Conservation (phyloP, 1,140 invertebrate genomes). For the Polypedilum pembai region DNA sequence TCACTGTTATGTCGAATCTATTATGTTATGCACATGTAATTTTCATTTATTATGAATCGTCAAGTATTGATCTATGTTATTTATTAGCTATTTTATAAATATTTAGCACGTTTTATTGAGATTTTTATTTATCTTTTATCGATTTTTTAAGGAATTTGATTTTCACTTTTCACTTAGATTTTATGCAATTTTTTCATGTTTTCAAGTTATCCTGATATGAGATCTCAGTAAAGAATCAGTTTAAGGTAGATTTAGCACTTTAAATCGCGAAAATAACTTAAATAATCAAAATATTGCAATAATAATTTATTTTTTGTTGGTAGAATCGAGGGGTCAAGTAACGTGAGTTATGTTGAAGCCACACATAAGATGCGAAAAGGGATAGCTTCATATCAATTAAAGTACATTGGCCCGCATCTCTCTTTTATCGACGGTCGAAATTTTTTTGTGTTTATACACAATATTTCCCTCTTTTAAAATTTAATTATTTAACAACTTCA, state of each 20-base stretch:
- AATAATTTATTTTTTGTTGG: slow-evolving; percentile 27
- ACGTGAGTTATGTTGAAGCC: slow-evolving; percentile 1
- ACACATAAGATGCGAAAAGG: not conserved
- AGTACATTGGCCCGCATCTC: not conserved
- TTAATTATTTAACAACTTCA: too few relatives aligned
- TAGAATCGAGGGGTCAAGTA: slow-evolving; percentile 24
- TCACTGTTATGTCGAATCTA: slow-evolving; percentile 15
- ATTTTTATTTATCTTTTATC: slow-evolving; percentile 27
- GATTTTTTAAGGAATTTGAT: slow-evolving; percentile 26
- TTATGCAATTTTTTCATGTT: slow-evolving; percentile 22
- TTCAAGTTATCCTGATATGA: slow-evolving; percentile 16
- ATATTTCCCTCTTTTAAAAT: not conserved
- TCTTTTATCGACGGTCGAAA: not conserved
- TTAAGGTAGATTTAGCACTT: slow-evolving; percentile 24
- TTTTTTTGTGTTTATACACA: not conserved
- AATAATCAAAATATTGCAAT: slow-evolving; percentile 22
- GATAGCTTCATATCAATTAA: not conserved
- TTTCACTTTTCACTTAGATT: slow-evolving; percentile 25
- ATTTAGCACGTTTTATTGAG: slow-evolving; percentile 27
- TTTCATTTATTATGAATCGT: not conserved
- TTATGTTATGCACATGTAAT: not conserved
- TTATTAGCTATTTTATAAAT: slow-evolving; percentile 22
- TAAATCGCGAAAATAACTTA: slow-evolving; percentile 25
- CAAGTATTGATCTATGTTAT: slow-evolving; percentile 2
- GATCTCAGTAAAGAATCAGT: slow-evolving; percentile 16